These are phyloP conservation scores for Achlya flavicornis DNA, from an alignment of 2,888 invertebrate species.

Conservation along the genomic window DNA sequence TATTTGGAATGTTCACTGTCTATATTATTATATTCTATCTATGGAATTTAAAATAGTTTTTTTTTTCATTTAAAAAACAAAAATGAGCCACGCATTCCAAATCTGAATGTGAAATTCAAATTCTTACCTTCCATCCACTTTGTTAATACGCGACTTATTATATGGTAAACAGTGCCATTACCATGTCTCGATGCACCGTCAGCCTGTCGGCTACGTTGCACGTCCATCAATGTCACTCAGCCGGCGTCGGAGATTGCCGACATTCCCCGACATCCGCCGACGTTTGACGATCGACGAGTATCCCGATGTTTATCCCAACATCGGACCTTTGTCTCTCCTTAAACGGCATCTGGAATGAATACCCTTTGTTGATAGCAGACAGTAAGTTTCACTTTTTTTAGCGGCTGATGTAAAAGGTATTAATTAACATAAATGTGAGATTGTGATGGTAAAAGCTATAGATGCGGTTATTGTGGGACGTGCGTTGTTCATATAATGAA, in stretches of 20 bases:
- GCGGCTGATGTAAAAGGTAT: slow-evolving; percentile 52
- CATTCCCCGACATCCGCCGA: slow-evolving; percentile 57
- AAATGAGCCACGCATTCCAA: slow-evolving; percentile 42
- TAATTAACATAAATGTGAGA: slow-evolving; percentile 68
- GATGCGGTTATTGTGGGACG: slow-evolving; percentile 27
- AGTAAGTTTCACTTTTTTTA: slow-evolving; percentile 55
- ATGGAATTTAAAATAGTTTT: not conserved
- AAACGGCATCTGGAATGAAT: slow-evolving; percentile 72
- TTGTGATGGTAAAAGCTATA: slow-evolving; percentile 43
- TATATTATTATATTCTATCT: too few relatives aligned
- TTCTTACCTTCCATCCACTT: slow-evolving; percentile 48
- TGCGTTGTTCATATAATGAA: slow-evolving; percentile 32
- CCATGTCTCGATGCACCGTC: slow-evolving; percentile 71
- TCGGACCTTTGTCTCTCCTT: slow-evolving; percentile 75
- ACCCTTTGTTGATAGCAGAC: slow-evolving; percentile 65
- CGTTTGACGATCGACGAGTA: slow-evolving; percentile 63
- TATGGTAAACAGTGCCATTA: slow-evolving; percentile 80
- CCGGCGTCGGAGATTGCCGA: slow-evolving; percentile 51
- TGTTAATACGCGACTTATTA: slow-evolving; percentile 73
- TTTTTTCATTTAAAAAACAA: not conserved
- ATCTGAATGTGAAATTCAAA: slow-evolving; percentile 53
- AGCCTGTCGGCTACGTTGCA: slow-evolving; percentile 53
- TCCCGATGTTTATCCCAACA: slow-evolving; percentile 68
- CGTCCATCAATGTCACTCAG: slow-evolving; percentile 78
- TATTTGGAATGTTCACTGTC: too few relatives aligned